A percentile compares a stretch with the other conserved stretches of the same genome.
phyloP scores from a whole-genome alignment of 2,888 invertebrate species.

The Rhamnusium bicolor region DNA sequence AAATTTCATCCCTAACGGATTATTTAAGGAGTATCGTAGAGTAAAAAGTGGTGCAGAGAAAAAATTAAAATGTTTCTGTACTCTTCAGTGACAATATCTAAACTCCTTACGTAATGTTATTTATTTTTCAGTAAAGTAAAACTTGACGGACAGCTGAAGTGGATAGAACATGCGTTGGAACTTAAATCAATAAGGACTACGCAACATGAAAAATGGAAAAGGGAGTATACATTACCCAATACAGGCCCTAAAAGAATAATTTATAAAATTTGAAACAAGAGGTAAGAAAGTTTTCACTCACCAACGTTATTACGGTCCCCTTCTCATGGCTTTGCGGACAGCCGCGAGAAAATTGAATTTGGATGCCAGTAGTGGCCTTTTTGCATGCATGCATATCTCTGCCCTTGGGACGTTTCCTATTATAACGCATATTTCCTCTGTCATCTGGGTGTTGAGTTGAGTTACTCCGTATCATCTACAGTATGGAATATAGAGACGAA shows the following conservation, averaged over 20 bases:
- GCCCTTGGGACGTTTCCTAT: slow-evolving; percentile 21
- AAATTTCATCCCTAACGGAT: neutral
- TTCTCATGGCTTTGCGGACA: slow-evolving; percentile 4
- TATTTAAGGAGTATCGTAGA: neutral
- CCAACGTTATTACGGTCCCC: slow-evolving; percentile 23
- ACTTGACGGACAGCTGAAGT: slow-evolving; percentile 29
- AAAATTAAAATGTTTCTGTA: slow-evolving; percentile 10
- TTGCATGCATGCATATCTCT: slow-evolving; percentile 26
- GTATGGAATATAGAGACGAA: neutral
- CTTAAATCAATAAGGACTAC: slow-evolving; percentile 27
- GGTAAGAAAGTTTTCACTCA: slow-evolving; percentile 34
- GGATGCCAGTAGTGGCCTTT: slow-evolving; percentile 21
- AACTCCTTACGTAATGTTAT: slow-evolving; percentile 10
- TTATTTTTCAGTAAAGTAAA: slow-evolving; percentile 17
- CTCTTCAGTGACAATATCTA: slow-evolving; percentile 14
- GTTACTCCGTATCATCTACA: neutral
- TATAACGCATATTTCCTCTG: slow-evolving; percentile 16
- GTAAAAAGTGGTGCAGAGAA: too few species aligned
- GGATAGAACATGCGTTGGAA: slow-evolving; percentile 26
- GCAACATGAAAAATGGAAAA: slow-evolving; percentile 28
- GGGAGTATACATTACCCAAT: slow-evolving; percentile 29
- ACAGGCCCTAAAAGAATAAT: slow-evolving; percentile 31
- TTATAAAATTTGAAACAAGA: slow-evolving; percentile 37
- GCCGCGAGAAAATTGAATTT: slow-evolving; percentile 30
- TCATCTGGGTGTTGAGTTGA: neutral